Evolutionary conservation across 2,888 invertebrate species (phyloP), one percentile per base, ranked within the genome.

Genomic region (Tromatobia lineatoria): DNA sequence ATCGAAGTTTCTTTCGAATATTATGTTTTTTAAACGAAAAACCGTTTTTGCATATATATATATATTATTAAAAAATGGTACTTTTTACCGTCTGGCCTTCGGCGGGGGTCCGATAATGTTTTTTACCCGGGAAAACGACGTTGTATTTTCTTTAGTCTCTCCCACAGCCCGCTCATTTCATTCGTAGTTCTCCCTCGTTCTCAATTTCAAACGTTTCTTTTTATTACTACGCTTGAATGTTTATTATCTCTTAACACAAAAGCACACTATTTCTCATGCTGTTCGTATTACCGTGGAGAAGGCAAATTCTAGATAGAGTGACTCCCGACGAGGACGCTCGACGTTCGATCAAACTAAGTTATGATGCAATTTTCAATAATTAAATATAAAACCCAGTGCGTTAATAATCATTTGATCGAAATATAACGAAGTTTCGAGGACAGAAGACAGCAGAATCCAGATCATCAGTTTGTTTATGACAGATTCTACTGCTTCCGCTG

Each of bases 61-160:
- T 66, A 73, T 79, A 71, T 79, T 79, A 64, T 54, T 67, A 54
- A 47, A 71, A 52, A 50, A 50, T 23, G 64, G 78, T 45, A 79
- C 64, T 80, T 85, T 82, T 85, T 82, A 80, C 83, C 71, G 47
- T 50, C 50, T 25, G 57, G 47, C 18, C 85, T 85, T 42, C 64
- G 38, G 13, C 18, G 64, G n/a, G 15, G 83, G 71, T 73, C 81
- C 86, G 82, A 87, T 66, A 83, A 86, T 71, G 84, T 86, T 79
- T 89, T 88, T 89, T 87, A 88, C 85, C 87, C 83, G 81, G 79
- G 82, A 87, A 86, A 85, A 69, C 80, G 67, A 80, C 52, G 73
- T 85, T 82, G 84, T 87, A 86, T 85, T 88, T 91, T 80, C 86
- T 87, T 88, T 88, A 85, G 81, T 86, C 76, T 79, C 66, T 80